These are phyloP conservation scores for Nomada lathburiana DNA, from an alignment of 2,888 invertebrate genomes.

Conservation along the genomic window DNA sequence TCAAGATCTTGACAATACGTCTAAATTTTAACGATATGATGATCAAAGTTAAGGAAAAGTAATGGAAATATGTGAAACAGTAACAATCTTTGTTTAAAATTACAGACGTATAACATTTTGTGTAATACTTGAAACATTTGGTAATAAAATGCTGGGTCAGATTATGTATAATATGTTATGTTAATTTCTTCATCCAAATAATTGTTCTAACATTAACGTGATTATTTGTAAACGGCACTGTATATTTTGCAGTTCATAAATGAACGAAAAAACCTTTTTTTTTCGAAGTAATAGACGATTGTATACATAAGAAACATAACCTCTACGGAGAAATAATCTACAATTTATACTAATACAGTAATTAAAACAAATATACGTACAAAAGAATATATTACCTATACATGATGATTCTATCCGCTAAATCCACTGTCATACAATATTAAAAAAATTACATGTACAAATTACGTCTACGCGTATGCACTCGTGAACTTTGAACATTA, in stretches of 20 bases:
- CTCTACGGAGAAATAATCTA: constrained; percentile 2
- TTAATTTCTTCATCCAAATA: background rate
- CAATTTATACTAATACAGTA: background rate
- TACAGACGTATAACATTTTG: background rate
- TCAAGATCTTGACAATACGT: background rate
- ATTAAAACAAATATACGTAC: constrained; percentile 1
- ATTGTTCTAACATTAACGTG: background rate
- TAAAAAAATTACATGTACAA: constrained; percentile 21
- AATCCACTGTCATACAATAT: constrained; percentile 5
- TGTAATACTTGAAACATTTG: background rate
- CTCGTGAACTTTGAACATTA: constrained; percentile 2
- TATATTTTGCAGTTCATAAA: too few species aligned
- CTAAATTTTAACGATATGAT: background rate
- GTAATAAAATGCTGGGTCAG: background rate
- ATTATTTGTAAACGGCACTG: too few species aligned
- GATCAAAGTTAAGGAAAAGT: constrained; percentile 2
- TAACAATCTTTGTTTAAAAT: background rate
- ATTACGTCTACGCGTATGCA: constrained; percentile 2
- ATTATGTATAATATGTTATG: constrained; percentile 18
- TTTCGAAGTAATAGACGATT: background rate
- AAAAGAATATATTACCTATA: constrained; percentile 47
- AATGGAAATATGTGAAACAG: background rate
- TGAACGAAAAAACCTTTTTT: background rate
- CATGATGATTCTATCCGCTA: constrained; percentile 37
- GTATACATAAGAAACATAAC: constrained; percentile 35